These are phyloP conservation scores for Amphiprion percula DNA, from an alignment of 2,113 vertebrate species.

Conservation along the genomic window DNA sequence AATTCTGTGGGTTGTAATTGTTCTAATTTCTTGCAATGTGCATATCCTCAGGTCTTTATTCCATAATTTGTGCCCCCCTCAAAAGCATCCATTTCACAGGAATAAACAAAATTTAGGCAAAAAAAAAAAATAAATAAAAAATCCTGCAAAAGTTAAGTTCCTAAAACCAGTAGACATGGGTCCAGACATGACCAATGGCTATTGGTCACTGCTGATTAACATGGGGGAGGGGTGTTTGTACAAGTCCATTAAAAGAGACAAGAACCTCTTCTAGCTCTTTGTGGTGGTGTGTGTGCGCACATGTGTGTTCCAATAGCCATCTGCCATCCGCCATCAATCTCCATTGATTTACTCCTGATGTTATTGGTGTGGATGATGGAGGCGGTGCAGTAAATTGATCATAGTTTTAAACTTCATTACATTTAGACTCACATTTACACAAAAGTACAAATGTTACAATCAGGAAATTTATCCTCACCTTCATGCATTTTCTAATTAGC, in stretches of 20 bases:
- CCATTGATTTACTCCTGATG: slow-evolving; percentile 55
- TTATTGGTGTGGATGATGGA: slow-evolving; percentile 29
- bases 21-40: neutral
- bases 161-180: neutral
- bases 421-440: no score
- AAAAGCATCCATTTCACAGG: neutral
- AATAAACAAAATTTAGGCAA: no score
- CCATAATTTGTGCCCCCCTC: no score
- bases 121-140: neutral
- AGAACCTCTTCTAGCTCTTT: slow-evolving; percentile 16
- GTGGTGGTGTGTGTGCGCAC: slow-evolving; percentile 1
- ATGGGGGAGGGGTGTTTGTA: slow-evolving; percentile 6
- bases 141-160: neutral
- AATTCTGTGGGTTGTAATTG: neutral
- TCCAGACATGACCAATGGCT: slow-evolving; percentile 18
- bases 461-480: no score
- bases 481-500: no score
- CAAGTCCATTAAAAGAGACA: slow-evolving; percentile 35
- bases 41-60: neutral
- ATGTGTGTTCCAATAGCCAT: slow-evolving; percentile 31
- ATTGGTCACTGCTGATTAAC: neutral
- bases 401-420: no score
- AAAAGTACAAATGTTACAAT: no score
- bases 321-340: slow-evolving; percentile 36
- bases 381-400: slow-evolving; percentile 2